Conservation (phyloP, 2,888 invertebrate species). For the Corythucha ciliata region DNA sequence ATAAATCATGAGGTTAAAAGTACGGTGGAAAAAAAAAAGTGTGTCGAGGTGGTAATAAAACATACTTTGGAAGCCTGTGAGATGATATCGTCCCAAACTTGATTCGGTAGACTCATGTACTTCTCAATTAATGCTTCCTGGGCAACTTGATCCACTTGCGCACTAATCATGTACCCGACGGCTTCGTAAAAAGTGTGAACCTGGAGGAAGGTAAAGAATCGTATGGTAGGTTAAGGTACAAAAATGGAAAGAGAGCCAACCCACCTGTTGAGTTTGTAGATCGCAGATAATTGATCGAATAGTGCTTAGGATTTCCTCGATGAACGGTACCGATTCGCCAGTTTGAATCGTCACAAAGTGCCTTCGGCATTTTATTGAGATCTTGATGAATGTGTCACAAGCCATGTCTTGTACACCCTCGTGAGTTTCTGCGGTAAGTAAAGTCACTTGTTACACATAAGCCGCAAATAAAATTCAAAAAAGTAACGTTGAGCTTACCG, state of each 20-base stretch:
- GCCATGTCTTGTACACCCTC: constrained; percentile 99
- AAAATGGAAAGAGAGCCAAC: background rate
- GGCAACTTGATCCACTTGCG: constrained; percentile 79
- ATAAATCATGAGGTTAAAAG: constrained; percentile 13
- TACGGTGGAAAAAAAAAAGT: background rate
- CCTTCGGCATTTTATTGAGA: constrained; percentile 92
- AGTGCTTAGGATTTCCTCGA: constrained; percentile 93
- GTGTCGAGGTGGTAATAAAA: background rate
- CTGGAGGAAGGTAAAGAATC: constrained; percentile 35
- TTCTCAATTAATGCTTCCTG: constrained; percentile 94
- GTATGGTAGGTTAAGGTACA: background rate
- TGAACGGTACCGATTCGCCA: constrained; percentile 94
- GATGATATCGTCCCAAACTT: constrained; percentile 97
- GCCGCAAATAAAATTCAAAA: background rate
- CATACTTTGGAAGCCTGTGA: constrained; percentile 80
- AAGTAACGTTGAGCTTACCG: constrained; percentile 41
- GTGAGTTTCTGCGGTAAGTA: constrained; percentile 68
- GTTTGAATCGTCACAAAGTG: constrained; percentile 96
- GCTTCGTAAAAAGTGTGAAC: constrained; percentile 98
- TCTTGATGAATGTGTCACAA: constrained; percentile 99
- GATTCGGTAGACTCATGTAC: constrained; percentile 95
- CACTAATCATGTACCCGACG: constrained; percentile 97
- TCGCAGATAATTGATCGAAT: constrained; percentile 98
- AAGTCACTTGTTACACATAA: background rate
- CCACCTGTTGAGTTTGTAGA: constrained; percentile 91